Evolutionary conservation across 1,140 invertebrate genomes (phyloP).

Genomic region (Drosophila rufa): DNA sequence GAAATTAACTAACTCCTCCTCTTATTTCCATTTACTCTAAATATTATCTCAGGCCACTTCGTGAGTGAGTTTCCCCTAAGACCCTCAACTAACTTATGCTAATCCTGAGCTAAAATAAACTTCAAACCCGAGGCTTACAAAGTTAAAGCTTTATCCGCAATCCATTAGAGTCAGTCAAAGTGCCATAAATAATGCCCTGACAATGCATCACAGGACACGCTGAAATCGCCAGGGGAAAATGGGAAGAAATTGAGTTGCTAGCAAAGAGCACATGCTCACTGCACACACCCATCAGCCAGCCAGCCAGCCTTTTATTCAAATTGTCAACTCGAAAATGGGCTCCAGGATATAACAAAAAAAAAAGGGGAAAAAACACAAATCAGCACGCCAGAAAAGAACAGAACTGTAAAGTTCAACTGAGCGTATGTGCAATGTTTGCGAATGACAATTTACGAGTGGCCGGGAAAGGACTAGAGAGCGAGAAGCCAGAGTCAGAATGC

Average conservation of each 20-base stretch:
- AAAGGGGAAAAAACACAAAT: conserved; percentile 20
- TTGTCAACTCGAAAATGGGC: conserved; percentile 66
- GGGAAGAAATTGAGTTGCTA: conserved; percentile 20
- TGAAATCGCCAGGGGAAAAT: conserved; percentile 16
- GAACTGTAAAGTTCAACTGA: conserved; percentile 74
- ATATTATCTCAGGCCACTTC: neutral
- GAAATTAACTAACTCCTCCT: no score
- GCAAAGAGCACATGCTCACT: conserved; percentile 57
- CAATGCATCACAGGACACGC: conserved; percentile 27
- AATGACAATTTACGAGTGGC: conserved; percentile 72
- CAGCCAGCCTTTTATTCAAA: conserved; percentile 66
- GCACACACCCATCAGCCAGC: conserved; percentile 38
- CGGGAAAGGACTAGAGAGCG: conserved; percentile 15
- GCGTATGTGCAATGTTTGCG: conserved; percentile 82
- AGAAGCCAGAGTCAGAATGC: neutral
- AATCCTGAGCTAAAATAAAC: conserved; percentile 3
- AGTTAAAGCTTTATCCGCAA: conserved; percentile 34
- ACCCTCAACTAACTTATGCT: neutral
- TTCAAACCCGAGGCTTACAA: neutral
- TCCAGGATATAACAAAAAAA: conserved; percentile 8
- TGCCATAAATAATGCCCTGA: conserved; percentile 42
- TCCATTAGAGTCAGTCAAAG: conserved; percentile 51
- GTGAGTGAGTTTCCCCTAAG: neutral
- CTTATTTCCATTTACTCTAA: neutral
- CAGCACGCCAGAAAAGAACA: conserved; percentile 46